A percentile compares a stretch with the other conserved stretches of the same genome.
Evolutionary conservation across 2,888 invertebrate genomes (phyloP).

Genomic region (Atrina japonica): DNA sequence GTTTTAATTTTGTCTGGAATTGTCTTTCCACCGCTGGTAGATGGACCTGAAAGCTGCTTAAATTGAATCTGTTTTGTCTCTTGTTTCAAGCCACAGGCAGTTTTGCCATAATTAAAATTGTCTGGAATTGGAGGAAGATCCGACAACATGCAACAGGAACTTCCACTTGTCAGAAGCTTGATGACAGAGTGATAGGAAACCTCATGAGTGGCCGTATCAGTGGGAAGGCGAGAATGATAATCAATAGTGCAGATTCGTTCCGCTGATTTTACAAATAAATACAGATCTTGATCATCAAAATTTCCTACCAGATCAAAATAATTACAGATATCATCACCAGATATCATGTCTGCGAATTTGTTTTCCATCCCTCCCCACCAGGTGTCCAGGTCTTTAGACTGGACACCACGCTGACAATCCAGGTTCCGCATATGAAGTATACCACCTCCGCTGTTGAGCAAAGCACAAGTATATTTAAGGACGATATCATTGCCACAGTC

Average conservation of each 20-base stretch:
- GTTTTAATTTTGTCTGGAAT: conserved; percentile 60
- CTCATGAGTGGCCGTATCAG: conserved; percentile 72
- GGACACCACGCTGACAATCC: conserved; percentile 49
- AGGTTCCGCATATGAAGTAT: conserved; percentile 67
- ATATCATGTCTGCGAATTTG: conserved; percentile 64
- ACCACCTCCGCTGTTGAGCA: conserved; percentile 71
- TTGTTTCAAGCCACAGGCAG: conserved; percentile 63
- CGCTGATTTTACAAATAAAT: conserved; percentile 70
- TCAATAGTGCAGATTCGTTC: conserved; percentile 68
- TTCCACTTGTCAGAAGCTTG: conserved; percentile 54
- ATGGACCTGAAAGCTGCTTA: conserved; percentile 57
- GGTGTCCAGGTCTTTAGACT: conserved; percentile 67
- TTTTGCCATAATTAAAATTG: conserved; percentile 54
- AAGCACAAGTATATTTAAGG: conserved; percentile 65
- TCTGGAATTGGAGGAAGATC: conserved; percentile 63
- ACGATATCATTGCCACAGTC: conserved; percentile 60
- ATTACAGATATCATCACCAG: conserved; percentile 70
- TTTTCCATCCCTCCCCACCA: conserved; percentile 75
- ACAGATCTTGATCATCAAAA: conserved; percentile 66
- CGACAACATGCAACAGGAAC: conserved; percentile 50
- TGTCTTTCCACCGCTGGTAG: conserved; percentile 32
- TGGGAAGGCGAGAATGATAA: conserved; percentile 68
- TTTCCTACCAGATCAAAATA: conserved; percentile 72
- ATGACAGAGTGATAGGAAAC: conserved; percentile 67
- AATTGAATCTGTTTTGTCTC: conserved; percentile 75